These are phyloP conservation scores for Glossophaga mutica DNA, from an alignment of 2,797 vertebrate genomes.

Conservation along the genomic window DNA sequence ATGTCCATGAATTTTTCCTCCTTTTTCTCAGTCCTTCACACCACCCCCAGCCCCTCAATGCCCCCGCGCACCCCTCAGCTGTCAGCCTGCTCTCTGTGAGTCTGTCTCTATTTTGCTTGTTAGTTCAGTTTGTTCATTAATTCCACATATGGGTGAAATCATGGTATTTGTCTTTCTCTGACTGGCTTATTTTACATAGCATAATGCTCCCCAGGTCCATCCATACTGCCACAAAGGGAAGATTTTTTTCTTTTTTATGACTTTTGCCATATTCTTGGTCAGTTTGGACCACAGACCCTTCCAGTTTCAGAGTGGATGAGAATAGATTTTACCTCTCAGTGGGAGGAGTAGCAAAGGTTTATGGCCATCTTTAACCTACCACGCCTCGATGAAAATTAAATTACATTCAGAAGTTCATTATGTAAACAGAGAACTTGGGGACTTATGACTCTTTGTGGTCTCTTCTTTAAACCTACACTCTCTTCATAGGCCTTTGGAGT, in stretches of 20 bases:
- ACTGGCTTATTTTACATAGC: background rate
- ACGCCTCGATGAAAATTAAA: background rate
- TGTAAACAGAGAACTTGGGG: background rate
- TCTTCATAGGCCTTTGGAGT: background rate
- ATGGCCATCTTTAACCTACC: background rate
- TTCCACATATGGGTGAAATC: background rate
- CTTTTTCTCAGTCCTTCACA: background rate
- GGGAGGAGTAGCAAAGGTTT: background rate
- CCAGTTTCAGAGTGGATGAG: background rate
- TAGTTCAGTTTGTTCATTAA: background rate
- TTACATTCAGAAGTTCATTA: background rate
- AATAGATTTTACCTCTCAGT: background rate
- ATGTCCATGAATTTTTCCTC: background rate
- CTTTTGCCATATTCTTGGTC: background rate
- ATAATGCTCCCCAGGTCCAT: background rate
- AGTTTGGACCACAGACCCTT: background rate
- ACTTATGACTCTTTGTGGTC: background rate
- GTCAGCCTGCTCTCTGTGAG: background rate
- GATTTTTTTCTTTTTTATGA: background rate
- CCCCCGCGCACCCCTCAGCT: background rate
- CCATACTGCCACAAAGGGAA: background rate
- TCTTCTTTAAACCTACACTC: background rate
- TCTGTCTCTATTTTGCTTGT: background rate
- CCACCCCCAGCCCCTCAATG: background rate
- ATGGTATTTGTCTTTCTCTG: background rate